Evolutionary conservation across 1,140 invertebrate species (phyloP).

Genomic region (Tigriopus japonicus): DNA sequence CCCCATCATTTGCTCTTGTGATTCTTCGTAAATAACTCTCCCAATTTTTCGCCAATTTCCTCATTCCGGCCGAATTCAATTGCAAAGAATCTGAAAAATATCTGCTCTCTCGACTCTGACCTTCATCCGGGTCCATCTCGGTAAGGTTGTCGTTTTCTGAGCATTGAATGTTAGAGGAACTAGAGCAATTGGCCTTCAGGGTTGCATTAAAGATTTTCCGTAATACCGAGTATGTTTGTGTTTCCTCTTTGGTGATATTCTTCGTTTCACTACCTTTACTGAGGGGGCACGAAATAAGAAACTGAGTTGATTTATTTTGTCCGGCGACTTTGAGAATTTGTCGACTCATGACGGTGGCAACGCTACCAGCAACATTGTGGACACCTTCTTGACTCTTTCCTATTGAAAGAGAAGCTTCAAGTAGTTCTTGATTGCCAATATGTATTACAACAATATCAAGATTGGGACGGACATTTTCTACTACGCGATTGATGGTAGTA

Average conservation of each 20-base stretch:
- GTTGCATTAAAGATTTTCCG: conserved; percentile 5
- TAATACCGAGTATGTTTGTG: neutral
- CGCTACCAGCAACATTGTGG: conserved; percentile 2
- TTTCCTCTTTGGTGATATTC: no score
- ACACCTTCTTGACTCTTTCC: neutral
- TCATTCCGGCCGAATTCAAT: conserved; percentile 4
- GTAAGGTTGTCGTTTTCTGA: conserved; percentile 2
- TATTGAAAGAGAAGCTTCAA: neutral
- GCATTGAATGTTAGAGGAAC: neutral
- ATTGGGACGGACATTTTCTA: conserved; percentile 11
- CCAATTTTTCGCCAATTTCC: conserved; percentile 11
- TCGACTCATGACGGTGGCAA: neutral
- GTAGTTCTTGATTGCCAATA: conserved; percentile 10
- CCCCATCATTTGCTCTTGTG: conserved; percentile 2
- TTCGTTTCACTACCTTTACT: no score
- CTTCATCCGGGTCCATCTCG: neutral
- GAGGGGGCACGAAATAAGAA: conserved; percentile 7
- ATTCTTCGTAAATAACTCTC: neutral
- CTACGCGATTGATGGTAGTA: conserved; percentile 6
- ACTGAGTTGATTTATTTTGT: neutral
- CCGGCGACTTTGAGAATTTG: neutral
- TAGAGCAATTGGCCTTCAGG: neutral
- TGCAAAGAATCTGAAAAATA: conserved; percentile 7
- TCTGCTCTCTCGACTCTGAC: neutral
- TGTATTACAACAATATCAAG: conserved; percentile 9